Percentiles rank a stretch among this genome's conserved stretches.
These are phyloP conservation scores for Morpho achilles DNA, from an alignment of 2,888 invertebrate genomes.

Conservation along the genomic window DNA sequence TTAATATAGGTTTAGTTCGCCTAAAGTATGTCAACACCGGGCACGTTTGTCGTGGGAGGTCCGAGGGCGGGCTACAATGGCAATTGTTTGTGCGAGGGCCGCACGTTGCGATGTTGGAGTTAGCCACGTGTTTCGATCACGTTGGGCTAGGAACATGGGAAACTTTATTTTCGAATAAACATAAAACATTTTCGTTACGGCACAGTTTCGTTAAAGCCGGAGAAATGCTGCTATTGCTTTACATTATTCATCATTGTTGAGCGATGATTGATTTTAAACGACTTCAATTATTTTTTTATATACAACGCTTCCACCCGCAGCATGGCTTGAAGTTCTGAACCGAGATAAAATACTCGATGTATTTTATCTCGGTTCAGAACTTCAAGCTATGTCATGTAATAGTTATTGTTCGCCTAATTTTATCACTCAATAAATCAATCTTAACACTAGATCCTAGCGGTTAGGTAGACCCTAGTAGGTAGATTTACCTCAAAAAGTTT, in stretches of 20 bases:
- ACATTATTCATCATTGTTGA: too few species aligned
- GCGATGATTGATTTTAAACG: too few species aligned
- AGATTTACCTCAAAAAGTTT: constrained; percentile 49
- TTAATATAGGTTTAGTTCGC: too few species aligned
- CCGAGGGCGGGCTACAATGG: constrained; percentile 36
- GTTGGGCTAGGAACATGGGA: constrained; percentile 27
- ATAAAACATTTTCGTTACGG: not conserved
- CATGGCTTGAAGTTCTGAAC: too few species aligned
- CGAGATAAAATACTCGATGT: too few species aligned
- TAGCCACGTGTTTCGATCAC: constrained; percentile 42
- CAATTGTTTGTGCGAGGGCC: constrained; percentile 37
- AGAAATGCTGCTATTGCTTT: constrained; percentile 11
- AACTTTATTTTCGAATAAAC: not conserved
- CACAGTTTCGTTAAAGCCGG: constrained; percentile 22
- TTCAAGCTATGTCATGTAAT: too few species aligned
- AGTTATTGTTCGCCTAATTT: too few species aligned
- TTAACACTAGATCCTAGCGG: too few species aligned
- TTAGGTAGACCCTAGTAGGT: constrained; percentile 33
- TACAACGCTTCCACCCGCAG: too few species aligned
- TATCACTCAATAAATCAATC: too few species aligned
- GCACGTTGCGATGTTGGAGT: constrained; percentile 40
- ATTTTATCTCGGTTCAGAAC: too few species aligned
- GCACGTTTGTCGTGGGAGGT: constrained; percentile 36
- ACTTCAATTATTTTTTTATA: too few species aligned
- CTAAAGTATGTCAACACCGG: not conserved